A percentile compares a stretch with the other conserved stretches of the same genome.
Evolutionary conservation across 2,113 vertebrate genomes (phyloP).

Genomic region (zebrafish (Danio rerio)): GRCz12tu NC_133195.1:40169001-40169500

Average conservation of each 20-base stretch:
- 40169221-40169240: slow-evolving; percentile 29
- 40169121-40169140: background rate
- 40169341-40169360: background rate
- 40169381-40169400: background rate
- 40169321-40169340: background rate
- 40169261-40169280: slow-evolving; percentile 37
- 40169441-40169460: background rate
- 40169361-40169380: slow-evolving; percentile 22
- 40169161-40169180: background rate
- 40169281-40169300: background rate
- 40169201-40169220: slow-evolving; percentile 36
- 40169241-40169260: background rate
- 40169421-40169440: background rate
- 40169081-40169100: background rate
- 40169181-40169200: slow-evolving; percentile 17
- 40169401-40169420: background rate
- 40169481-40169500: background rate
- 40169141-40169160: background rate
- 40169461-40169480: background rate
- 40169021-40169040: no score
- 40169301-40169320: background rate
- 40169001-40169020: no score
- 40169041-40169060: no score
- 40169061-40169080: no score
- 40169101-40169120: background rate